These are phyloP conservation scores for Hemaris fuciformis DNA, from an alignment of 2,888 invertebrate genomes.

Conservation along the genomic window DNA sequence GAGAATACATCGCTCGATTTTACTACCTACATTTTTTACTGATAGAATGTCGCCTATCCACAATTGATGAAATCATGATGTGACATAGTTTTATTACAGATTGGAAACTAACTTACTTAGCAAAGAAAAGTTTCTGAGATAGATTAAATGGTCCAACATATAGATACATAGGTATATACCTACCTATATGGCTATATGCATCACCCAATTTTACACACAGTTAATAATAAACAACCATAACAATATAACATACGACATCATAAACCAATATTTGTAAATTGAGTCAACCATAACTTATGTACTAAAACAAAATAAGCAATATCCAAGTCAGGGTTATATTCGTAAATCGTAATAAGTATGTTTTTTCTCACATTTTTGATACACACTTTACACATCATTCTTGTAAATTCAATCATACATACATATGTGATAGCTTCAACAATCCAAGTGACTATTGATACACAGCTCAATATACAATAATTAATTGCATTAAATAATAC, in stretches of 20 bases:
- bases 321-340: too few species aligned
- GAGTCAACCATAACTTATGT: too few species aligned
- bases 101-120: not conserved
- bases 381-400: too few species aligned
- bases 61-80: not conserved
- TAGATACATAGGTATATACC: too few species aligned
- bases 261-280: too few species aligned
- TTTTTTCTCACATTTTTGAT: too few species aligned
- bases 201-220: not conserved
- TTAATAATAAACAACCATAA: not conserved
- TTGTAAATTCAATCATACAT: too few species aligned
- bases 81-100: not conserved
- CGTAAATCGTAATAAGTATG: too few species aligned
- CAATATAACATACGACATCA: not conserved
- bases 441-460: too few species aligned
- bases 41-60: not conserved
- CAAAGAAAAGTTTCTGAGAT: not conserved
- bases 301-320: not conserved
- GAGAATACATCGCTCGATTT: not conserved
- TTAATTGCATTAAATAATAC: too few species aligned
- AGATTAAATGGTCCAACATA: not conserved
- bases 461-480: not conserved
- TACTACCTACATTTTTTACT: not conserved
- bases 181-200: not conserved
- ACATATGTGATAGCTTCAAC: too few species aligned